Percentiles rank a stretch among this genome's conserved stretches.
These are phyloP conservation scores for Orchesellides sinensis DNA, from an alignment of 2,888 invertebrate species.

Conservation along the genomic window DNA sequence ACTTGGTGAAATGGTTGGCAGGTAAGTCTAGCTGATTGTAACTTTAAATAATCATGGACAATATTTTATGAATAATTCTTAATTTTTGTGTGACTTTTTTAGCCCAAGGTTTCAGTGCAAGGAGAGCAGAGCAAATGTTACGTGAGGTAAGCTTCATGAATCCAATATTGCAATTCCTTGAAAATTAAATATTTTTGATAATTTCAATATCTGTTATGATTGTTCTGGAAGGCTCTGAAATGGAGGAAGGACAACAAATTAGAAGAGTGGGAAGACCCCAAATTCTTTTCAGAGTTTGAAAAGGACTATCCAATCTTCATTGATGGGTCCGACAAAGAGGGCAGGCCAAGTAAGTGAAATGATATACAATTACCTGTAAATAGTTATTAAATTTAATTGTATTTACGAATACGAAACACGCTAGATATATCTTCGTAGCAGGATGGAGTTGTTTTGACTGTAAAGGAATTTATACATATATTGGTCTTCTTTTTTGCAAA, in stretches of 20 bases:
- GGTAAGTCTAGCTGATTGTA: not conserved
- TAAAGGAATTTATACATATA: too few relatives aligned
- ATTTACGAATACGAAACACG: too few relatives aligned
- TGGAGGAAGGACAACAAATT: slow-evolving; percentile 30
- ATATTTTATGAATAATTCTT: not conserved
- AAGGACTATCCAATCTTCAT: slow-evolving; percentile 13
- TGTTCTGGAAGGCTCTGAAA: slow-evolving; percentile 5
- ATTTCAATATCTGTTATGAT: not conserved
- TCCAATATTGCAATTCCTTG: not conserved
- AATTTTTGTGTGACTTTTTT: not conserved
- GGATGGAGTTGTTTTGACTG: too few relatives aligned
- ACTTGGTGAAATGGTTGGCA: slow-evolving; percentile 50
- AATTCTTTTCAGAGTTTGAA: slow-evolving; percentile 27
- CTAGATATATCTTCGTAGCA: too few relatives aligned
- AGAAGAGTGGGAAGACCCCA: slow-evolving; percentile 30
- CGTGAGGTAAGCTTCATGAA: slow-evolving; percentile 28
- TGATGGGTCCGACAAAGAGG: slow-evolving; percentile 34
- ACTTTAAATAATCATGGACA: not conserved
- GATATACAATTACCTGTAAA: too few relatives aligned
- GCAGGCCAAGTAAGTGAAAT: slow-evolving; percentile 20
- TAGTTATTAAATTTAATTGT: too few relatives aligned
- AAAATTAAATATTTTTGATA: not conserved
- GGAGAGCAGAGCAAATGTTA: slow-evolving; percentile 30
- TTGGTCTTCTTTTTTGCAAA: too few relatives aligned
- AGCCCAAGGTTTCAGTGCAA: slow-evolving; percentile 29